Base-by-base conservation (phyloP, 37 sponge, comb jelly and placozoan genomes). In the Halisarca cf. caerulea region DNA sequence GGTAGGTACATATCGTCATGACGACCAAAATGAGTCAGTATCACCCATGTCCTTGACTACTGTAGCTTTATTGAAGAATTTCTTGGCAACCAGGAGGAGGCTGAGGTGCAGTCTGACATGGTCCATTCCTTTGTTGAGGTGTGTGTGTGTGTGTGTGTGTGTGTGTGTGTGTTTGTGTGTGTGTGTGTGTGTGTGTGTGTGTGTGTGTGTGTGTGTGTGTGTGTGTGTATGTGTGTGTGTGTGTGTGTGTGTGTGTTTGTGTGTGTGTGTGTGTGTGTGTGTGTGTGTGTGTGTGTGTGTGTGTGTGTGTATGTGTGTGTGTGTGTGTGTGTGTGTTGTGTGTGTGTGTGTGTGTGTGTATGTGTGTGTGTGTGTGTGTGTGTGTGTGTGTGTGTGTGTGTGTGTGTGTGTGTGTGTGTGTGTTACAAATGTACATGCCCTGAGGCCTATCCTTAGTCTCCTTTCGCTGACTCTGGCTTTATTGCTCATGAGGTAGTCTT, bases 131-230 rank as follows among this genome's bases (percentile, higher is more conserved):
- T 68, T 68, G 15, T 68, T 3, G 35, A 68, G 69, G 69, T 68
- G 69, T 68, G 69, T 68, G 69, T 68, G 69, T 6, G 69, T 68
- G 69, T 27, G 69, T 68, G 69, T 6, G 69, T 28, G 69, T 68
- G 69, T 6, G 69, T 68, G 69, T 4, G 69, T 6, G 69, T 28
- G 69, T 68, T 27, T 6, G 69, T 68, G 69, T 4, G 64, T 47
- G 64, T 28, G 64, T 61, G 30, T 61, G 64, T 23, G 64, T 61
- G 5, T 28, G 64, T 23, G 64, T 23, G 24, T 61, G 64, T 23
- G 64, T 61, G 64, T 28, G 64, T 23, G 64, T 27, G 24, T 23
- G 24, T 23, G 64, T 23, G 24, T 23, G 30, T 23, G 64, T 28
- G 64, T 61, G 64, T 61, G 64, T 23, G 64, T 61, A 23, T 28